These are phyloP conservation scores for Dufourea novaeangliae DNA, from an alignment of 1,140 invertebrate species.

Conservation along the genomic window DNA sequence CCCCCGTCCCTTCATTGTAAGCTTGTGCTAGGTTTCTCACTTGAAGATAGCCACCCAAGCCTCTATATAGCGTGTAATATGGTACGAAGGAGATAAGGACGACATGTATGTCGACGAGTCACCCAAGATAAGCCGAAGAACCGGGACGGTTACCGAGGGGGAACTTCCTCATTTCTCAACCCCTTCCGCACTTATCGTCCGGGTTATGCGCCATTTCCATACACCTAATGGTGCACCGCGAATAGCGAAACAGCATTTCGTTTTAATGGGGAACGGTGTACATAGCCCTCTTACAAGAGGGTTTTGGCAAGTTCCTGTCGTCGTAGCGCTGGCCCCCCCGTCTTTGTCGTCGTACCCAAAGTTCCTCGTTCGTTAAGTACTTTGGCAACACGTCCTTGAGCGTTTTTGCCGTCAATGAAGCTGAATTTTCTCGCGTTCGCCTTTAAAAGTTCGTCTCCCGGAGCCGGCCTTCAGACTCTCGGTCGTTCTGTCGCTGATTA, in stretches of 20 bases:
- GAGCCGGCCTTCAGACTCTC: neutral
- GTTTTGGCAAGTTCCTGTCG: slow-evolving; percentile 62
- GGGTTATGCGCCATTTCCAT: slow-evolving; percentile 69
- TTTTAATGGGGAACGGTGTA: slow-evolving; percentile 66
- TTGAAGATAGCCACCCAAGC: slow-evolving; percentile 58
- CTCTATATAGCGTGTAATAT: slow-evolving; percentile 61
- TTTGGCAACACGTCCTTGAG: slow-evolving; percentile 63
- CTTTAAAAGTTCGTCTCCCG: slow-evolving; percentile 29
- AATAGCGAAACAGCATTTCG: slow-evolving; percentile 69
- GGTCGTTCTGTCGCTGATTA: slow-evolving; percentile 21
- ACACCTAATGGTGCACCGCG: slow-evolving; percentile 65
- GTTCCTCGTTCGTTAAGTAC: slow-evolving; percentile 65
- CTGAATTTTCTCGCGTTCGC: slow-evolving; percentile 47
- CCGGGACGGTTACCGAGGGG: slow-evolving; percentile 59
- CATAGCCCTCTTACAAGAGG: slow-evolving; percentile 45
- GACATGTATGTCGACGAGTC: slow-evolving; percentile 70
- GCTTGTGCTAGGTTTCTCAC: slow-evolving; percentile 53
- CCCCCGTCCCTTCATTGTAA: slow-evolving; percentile 51
- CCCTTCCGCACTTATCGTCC: slow-evolving; percentile 69
- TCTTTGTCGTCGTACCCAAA: slow-evolving; percentile 37
- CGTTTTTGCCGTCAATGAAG: slow-evolving; percentile 54
- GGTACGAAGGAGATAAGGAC: slow-evolving; percentile 65
- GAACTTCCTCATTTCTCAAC: slow-evolving; percentile 68
- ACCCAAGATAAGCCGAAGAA: slow-evolving; percentile 65
- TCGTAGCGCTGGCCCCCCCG: slow-evolving; percentile 14